phyloP scores from a whole-genome alignment of 2,797 vertebrate species.

The Tamandua tetradactyla region DNA sequence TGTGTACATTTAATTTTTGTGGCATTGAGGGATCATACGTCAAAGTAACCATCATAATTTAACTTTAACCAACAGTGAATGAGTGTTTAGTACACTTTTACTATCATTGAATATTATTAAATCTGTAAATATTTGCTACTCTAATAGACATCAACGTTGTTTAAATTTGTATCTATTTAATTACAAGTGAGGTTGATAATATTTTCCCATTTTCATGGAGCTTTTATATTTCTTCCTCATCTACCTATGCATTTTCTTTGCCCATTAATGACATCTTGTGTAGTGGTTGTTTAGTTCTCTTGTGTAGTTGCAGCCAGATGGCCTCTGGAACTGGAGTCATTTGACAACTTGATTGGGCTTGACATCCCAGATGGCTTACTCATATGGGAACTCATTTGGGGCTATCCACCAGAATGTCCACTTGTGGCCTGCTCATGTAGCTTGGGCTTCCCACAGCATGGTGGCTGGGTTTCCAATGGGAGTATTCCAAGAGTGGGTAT shows the following conservation, averaged over 20 bases:
- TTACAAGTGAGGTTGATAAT: background rate
- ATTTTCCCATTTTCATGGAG: background rate
- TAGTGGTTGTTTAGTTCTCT: background rate
- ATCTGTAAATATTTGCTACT: conserved; percentile 8
- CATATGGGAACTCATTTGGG: background rate
- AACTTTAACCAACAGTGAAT: background rate
- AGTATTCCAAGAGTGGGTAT: background rate
- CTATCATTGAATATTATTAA: background rate
- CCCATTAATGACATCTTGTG: background rate
- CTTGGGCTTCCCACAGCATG: background rate
- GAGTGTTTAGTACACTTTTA: background rate
- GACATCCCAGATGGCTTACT: background rate
- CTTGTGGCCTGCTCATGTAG: background rate
- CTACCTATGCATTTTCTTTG: background rate
- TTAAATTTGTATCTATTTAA: background rate
- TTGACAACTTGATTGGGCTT: background rate
- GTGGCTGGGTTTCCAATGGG: background rate
- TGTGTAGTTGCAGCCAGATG: background rate
- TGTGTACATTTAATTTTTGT: background rate
- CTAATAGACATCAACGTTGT: background rate
- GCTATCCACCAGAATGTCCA: background rate
- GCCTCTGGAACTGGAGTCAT: background rate
- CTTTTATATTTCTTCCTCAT: background rate
- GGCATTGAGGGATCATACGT: background rate
- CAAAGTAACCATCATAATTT: background rate